Evolutionary conservation across 2,888 invertebrate genomes (phyloP), one percentile per base, ranked within the genome.

Genomic region (Drosophila recens): DNA sequence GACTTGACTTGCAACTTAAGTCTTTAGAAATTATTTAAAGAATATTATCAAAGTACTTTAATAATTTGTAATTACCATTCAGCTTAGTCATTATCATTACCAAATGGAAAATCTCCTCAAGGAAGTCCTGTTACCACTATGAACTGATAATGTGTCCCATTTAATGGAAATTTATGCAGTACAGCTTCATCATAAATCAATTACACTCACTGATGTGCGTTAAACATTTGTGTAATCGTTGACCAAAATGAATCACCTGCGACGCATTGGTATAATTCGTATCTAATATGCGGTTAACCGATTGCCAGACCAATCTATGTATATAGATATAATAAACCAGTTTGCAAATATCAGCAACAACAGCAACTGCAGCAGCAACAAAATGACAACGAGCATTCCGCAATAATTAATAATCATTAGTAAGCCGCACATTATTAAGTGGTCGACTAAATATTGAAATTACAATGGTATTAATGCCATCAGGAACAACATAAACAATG

Each of bases 381-480:
- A 61, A 87, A 73, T 79, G 56, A 71, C 75, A 62, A 78, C 72
- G 67, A 75, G 57, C 75, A 82, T 86, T 76, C 64, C 79, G 71
- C 86, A 82, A 89, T 89, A 86, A 86, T 86, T 86, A 86, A 86
- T 86, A 89, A 89, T 80, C 86, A 86, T 86, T 89, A 89, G 86
- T 73, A 82, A 76, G 88, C 86, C 86, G 86, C 82, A 81, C 88
- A 88, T 82, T 89, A 86, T 89, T 76, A 88, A 89, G 90, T 86
- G 86, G 90, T 80, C 69, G 90, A 88, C 90, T 86, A 86, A 89
- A 89, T 88, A 89, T 86, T 88, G 90, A 86, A 89, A 86, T 86
- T 86, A 82, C 90, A 85, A 76, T 85, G 72, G 78, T 72, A 87
- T 89, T 85, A 85, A 85, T 84, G 85, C 72, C 79, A 77, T 66